These are phyloP conservation scores for Latrodectus elegans DNA, from an alignment of 2,888 invertebrate species.

Conservation along the genomic window DNA sequence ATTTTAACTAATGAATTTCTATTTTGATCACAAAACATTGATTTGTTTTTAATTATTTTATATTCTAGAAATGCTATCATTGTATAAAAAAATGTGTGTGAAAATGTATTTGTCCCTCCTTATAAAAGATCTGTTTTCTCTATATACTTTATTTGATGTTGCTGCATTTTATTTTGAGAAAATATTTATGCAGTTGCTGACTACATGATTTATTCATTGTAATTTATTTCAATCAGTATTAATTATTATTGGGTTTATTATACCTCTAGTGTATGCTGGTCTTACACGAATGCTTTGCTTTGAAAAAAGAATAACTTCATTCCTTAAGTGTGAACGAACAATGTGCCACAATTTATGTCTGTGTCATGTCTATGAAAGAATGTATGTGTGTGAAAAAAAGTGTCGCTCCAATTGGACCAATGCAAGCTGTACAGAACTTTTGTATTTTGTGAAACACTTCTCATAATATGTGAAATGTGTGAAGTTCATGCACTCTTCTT, in stretches of 20 bases:
- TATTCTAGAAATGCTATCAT: too few species aligned
- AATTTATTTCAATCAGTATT: conserved; percentile 68
- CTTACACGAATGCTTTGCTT: conserved; percentile 59
- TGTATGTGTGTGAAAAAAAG: conserved; percentile 29
- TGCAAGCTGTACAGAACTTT: conserved; percentile 67
- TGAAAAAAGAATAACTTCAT: conserved; percentile 34
- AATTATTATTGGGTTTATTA: conserved; percentile 52
- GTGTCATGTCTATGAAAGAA: conserved; percentile 65
- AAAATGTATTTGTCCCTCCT: too few species aligned
- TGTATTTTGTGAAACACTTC: conserved; percentile 45
- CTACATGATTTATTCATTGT: conserved; percentile 39
- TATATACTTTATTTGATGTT: background rate
- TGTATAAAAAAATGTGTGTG: too few species aligned
- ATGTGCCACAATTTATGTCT: conserved; percentile 70
- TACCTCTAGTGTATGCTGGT: conserved; percentile 67
- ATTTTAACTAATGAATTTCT: too few species aligned
- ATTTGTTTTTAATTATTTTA: too few species aligned
- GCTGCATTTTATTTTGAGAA: background rate
- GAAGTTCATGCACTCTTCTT: conserved; percentile 50
- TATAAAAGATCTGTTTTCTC: too few species aligned
- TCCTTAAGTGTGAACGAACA: conserved; percentile 67
- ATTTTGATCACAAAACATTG: too few species aligned
- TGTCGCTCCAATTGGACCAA: conserved; percentile 60
- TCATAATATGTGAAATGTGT: conserved; percentile 49
- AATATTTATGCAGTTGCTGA: conserved; percentile 25